These are phyloP conservation scores for Thysanoteuthis rhombus DNA, from an alignment of 2,888 invertebrate species.

Conservation along the genomic window DNA sequence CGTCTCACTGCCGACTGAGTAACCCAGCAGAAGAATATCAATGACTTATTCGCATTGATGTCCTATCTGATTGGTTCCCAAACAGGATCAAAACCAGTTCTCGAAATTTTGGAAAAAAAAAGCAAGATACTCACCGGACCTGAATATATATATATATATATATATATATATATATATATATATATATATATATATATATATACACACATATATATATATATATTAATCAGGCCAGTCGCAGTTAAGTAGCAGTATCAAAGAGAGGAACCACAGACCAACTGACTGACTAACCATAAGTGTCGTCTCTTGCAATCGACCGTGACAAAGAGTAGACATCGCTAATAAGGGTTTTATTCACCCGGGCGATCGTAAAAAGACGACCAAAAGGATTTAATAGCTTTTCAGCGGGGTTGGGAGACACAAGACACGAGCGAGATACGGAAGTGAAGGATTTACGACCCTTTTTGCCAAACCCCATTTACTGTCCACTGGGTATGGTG, in stretches of 20 bases:
- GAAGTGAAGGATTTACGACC: neutral
- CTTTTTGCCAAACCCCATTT: neutral
- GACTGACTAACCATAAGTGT: neutral
- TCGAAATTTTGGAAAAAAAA: no score
- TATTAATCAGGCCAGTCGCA: neutral
- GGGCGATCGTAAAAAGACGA: neutral
- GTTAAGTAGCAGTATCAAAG: neutral
- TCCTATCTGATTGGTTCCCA: no score
- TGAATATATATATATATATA: neutral
- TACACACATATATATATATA: neutral
- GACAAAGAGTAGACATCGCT: neutral
- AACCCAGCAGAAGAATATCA: no score
- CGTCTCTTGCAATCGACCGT: neutral
- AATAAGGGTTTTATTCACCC: neutral
- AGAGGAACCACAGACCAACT: neutral
- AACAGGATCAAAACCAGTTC: no score
- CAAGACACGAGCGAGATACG: neutral
- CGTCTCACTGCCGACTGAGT: no score
- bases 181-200: neutral
- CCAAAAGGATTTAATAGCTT: conserved; percentile 1
- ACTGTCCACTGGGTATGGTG: neutral
- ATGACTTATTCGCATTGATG: no score
- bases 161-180: neutral
- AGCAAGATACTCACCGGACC: no score
- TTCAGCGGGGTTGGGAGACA: neutral